These are phyloP conservation scores for Argyresthia albistria DNA, from an alignment of 2,888 invertebrate genomes.

Conservation along the genomic window DNA sequence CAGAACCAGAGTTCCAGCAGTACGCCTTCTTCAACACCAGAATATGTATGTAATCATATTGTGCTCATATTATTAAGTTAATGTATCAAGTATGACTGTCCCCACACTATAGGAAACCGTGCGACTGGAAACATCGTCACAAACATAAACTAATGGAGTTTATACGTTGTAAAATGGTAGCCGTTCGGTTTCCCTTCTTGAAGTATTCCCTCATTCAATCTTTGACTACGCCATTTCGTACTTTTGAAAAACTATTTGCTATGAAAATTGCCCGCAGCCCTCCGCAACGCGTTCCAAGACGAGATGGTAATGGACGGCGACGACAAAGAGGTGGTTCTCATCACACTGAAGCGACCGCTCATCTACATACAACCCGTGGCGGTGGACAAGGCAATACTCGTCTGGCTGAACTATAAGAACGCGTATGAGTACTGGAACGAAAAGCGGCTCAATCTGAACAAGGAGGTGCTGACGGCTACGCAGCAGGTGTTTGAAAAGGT, in stretches of 20 bases:
- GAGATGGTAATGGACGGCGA: slow-evolving; percentile 89
- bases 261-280: slow-evolving; percentile 39
- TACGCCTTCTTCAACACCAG: slow-evolving; percentile 98
- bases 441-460: slow-evolving; percentile 91
- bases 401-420: slow-evolving; percentile 99
- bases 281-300: slow-evolving; percentile 89
- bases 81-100: too few relatives aligned
- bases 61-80: too few relatives aligned
- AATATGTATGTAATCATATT: slow-evolving; percentile 71
- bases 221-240: too few relatives aligned
- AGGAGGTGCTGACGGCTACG: slow-evolving; percentile 85
- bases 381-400: slow-evolving; percentile 97
- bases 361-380: slow-evolving; percentile 98
- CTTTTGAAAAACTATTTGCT: too few relatives aligned
- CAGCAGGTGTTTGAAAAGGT: slow-evolving; percentile 75
- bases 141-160: too few relatives aligned
- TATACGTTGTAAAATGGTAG: too few relatives aligned
- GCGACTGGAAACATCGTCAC: too few relatives aligned
- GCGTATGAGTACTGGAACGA: slow-evolving; percentile 99
- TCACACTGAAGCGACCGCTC: slow-evolving; percentile 92
- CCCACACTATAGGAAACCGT: too few relatives aligned
- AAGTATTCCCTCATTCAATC: too few relatives aligned
- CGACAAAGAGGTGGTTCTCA: slow-evolving; percentile 90
- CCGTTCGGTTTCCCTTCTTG: too few relatives aligned
- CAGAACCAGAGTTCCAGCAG: slow-evolving; percentile 97